A percentile compares a stretch with the other conserved stretches of the same genome.
phyloP scores from a whole-genome alignment of 2,888 invertebrate genomes.

The Rotaria socialis region DNA sequence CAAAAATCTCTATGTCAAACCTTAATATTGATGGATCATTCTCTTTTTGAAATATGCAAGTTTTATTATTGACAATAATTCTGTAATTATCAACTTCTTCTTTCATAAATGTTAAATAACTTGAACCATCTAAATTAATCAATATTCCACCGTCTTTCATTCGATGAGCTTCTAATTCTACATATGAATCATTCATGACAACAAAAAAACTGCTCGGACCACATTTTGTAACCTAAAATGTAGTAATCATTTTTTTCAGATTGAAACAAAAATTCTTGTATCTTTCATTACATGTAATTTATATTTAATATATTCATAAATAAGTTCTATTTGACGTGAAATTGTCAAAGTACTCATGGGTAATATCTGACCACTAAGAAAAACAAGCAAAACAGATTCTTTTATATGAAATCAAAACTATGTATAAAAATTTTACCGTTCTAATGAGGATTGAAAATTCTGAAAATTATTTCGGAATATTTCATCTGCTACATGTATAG shows the following conservation, averaged over 20 bases:
- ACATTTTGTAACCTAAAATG: slow-evolving; percentile 66
- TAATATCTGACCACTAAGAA: slow-evolving; percentile 72
- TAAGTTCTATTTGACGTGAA: slow-evolving; percentile 79
- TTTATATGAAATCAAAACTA: background rate
- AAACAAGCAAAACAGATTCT: background rate
- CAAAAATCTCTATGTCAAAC: background rate
- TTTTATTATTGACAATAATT: slow-evolving; percentile 66
- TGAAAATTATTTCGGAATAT: slow-evolving; percentile 76
- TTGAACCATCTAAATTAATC: slow-evolving; percentile 83
- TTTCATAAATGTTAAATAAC: slow-evolving; percentile 90
- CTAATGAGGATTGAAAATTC: slow-evolving; percentile 65
- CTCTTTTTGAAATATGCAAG: slow-evolving; percentile 95
- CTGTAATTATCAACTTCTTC: slow-evolving; percentile 92
- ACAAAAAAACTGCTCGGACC: slow-evolving; percentile 86
- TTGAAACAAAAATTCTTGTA: background rate
- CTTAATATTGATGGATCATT: slow-evolving; percentile 87
- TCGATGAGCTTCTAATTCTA: slow-evolving; percentile 82
- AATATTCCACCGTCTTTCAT: slow-evolving; percentile 67
- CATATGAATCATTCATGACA: slow-evolving; percentile 87
- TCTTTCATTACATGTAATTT: slow-evolving; percentile 65
- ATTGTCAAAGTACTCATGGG: slow-evolving; percentile 85
- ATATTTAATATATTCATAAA: slow-evolving; percentile 82
- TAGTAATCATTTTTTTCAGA: no score
- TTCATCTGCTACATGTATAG: slow-evolving; percentile 85
- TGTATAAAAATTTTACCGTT: background rate